Evolutionary conservation across 2,888 invertebrate genomes (phyloP).

Genomic region (Abscondita cerata): DNA sequence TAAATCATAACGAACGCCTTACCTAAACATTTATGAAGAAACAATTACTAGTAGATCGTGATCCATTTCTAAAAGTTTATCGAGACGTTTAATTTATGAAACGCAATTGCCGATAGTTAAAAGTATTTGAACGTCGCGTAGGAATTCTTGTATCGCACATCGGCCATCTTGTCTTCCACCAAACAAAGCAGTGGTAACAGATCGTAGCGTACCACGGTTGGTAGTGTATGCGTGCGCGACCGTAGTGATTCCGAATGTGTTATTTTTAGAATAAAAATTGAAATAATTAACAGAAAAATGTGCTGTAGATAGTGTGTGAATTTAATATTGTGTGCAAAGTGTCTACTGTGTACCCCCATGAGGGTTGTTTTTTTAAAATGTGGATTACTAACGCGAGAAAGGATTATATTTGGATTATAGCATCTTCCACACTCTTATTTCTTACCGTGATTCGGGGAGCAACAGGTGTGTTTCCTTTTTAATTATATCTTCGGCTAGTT

Average conservation of each 20-base stretch:
- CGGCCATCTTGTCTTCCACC: slow-evolving; percentile 56
- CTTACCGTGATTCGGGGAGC: slow-evolving; percentile 63
- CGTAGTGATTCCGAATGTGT: slow-evolving; percentile 32
- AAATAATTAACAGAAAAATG: slow-evolving; percentile 41
- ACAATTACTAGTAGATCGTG: too few species aligned
- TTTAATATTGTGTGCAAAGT: slow-evolving; percentile 60
- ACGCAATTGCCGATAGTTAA: not conserved
- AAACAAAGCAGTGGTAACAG: slow-evolving; percentile 50
- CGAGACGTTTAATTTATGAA: too few species aligned
- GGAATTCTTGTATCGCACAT: slow-evolving; percentile 48
- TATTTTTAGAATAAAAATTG: slow-evolving; percentile 25
- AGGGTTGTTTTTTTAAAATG: slow-evolving; percentile 63
- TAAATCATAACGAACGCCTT: too few species aligned
- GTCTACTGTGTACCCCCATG: slow-evolving; percentile 55
- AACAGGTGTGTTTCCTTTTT: slow-evolving; percentile 62
- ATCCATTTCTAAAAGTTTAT: too few species aligned
- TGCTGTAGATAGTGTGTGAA: slow-evolving; percentile 49
- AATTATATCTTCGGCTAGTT: too few species aligned
- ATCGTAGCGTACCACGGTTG: slow-evolving; percentile 40
- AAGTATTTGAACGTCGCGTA: slow-evolving; percentile 45
- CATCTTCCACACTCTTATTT: slow-evolving; percentile 61
- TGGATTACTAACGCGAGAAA: slow-evolving; percentile 72
- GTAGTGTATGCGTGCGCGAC: slow-evolving; percentile 34
- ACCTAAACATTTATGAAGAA: too few species aligned
- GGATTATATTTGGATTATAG: slow-evolving; percentile 73